Percentiles rank a stretch among this genome's conserved stretches.
Evolutionary conservation across 2,888 invertebrate species (phyloP).

Genomic region (Dioctria linearis): DNA sequence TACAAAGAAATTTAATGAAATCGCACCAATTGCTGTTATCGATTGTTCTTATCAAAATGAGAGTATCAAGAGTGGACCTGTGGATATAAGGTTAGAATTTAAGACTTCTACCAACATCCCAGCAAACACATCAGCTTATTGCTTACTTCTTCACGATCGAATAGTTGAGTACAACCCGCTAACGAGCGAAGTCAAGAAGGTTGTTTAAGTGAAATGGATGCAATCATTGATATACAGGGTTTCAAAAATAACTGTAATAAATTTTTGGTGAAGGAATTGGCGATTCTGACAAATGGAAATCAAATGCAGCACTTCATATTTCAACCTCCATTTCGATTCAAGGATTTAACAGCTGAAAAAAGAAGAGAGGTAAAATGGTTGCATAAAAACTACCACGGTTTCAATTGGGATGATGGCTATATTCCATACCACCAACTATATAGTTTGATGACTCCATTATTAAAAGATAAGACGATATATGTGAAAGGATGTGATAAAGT

Average conservation of each 20-base stretch:
- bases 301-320: conserved; percentile 42
- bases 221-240: conserved; percentile 30
- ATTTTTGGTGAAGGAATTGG: conserved; percentile 53
- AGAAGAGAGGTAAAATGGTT: conserved; percentile 44
- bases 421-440: background rate
- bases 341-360: background rate
- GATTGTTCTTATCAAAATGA: conserved; percentile 63
- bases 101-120: conserved; percentile 57
- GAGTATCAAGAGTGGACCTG: conserved; percentile 60
- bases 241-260: conserved; percentile 45
- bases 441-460: background rate
- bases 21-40: conserved; percentile 61
- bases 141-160: background rate
- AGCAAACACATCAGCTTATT: background rate
- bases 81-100: conserved; percentile 62
- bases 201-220: background rate
- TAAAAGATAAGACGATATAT: background rate
- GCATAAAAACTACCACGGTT: conserved; percentile 48
- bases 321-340: conserved; percentile 14
- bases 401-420: conserved; percentile 34
- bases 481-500: conserved; percentile 13
- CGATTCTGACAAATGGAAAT: conserved; percentile 16
- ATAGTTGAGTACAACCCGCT: background rate
- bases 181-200: too few relatives aligned
- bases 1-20: conserved; percentile 59